Evolutionary conservation across 2,888 invertebrate genomes (phyloP).

Genomic region (Sisyra terminalis): DNA sequence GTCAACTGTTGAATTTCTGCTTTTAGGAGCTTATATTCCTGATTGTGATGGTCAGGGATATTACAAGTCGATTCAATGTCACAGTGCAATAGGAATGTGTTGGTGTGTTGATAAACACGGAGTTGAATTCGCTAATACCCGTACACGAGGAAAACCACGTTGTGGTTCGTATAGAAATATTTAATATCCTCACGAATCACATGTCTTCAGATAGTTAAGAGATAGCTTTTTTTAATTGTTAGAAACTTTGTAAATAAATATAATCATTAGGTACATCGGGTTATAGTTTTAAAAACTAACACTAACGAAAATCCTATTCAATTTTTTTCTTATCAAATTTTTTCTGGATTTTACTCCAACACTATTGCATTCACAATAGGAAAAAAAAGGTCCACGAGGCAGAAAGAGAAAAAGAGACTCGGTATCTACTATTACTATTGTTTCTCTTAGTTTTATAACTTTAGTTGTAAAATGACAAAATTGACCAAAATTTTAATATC

Average conservation of each 20-base stretch:
- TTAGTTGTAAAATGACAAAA: no score
- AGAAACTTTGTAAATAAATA: no score
- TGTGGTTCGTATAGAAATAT: conserved; percentile 41
- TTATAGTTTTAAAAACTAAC: not conserved
- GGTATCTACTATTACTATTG: no score
- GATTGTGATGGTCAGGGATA: conserved; percentile 76
- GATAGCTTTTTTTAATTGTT: no score
- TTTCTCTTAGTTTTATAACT: no score
- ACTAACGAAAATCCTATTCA: not conserved
- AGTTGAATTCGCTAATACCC: conserved; percentile 70
- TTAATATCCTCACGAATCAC: not conserved
- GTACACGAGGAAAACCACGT: conserved; percentile 63
- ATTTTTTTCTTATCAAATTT: no score
- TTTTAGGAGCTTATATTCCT: conserved; percentile 56
- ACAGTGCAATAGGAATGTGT: conserved; percentile 72
- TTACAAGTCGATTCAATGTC: conserved; percentile 76
- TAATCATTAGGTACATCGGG: no score
- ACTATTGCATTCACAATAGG: no score
- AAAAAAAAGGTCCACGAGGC: no score
- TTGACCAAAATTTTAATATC: no score
- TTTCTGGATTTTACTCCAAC: no score
- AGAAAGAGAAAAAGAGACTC: no score
- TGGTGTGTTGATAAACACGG: conserved; percentile 92
- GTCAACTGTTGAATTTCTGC: not conserved
- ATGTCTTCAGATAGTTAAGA: not conserved